A percentile compares a stretch with the other conserved stretches of the same genome.
Evolutionary conservation across 2,888 invertebrate genomes (phyloP).

Genomic region (Xanthorhoe spadicearia): DNA sequence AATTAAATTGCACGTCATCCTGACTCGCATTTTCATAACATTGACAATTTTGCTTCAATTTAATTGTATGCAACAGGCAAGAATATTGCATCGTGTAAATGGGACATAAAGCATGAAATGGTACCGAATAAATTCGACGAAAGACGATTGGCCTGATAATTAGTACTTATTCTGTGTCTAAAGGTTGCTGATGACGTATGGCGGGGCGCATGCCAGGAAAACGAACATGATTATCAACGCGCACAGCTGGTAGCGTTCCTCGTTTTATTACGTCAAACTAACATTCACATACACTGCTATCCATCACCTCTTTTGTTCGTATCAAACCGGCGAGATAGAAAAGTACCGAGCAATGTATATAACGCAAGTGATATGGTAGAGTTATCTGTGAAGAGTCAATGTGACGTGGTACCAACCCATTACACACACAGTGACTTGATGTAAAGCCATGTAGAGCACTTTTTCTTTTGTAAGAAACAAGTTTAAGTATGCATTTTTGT

Average conservation of each 20-base stretch:
- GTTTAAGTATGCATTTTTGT: conserved; percentile 6
- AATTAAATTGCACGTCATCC: too few relatives aligned
- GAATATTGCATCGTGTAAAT: too few relatives aligned
- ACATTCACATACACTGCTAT: conserved; percentile 17
- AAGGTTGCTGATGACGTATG: conserved; percentile 58
- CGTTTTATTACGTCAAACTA: conserved; percentile 42
- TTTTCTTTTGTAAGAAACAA: conserved; percentile 19
- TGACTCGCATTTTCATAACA: too few relatives aligned
- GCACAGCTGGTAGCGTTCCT: conserved; percentile 67
- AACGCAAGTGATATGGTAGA: conserved; percentile 5
- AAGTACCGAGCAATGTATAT: conserved; percentile 19
- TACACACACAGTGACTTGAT: conserved; percentile 33
- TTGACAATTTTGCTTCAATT: too few relatives aligned
- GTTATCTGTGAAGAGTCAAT: conserved; percentile 17
- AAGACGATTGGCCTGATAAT: neutral
- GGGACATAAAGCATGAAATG: too few relatives aligned
- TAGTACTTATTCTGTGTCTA: conserved; percentile 7
- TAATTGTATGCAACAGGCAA: too few relatives aligned
- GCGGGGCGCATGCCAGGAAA: conserved; percentile 65
- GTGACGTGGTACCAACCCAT: conserved; percentile 24
- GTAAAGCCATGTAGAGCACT: conserved; percentile 33
- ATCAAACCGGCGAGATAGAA: neutral
- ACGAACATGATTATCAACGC: conserved; percentile 74
- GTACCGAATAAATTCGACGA: neutral
- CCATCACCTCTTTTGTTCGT: conserved; percentile 47